phyloP scores from a whole-genome alignment of 2,113 vertebrate species.

The Saguinus midas region DNA sequence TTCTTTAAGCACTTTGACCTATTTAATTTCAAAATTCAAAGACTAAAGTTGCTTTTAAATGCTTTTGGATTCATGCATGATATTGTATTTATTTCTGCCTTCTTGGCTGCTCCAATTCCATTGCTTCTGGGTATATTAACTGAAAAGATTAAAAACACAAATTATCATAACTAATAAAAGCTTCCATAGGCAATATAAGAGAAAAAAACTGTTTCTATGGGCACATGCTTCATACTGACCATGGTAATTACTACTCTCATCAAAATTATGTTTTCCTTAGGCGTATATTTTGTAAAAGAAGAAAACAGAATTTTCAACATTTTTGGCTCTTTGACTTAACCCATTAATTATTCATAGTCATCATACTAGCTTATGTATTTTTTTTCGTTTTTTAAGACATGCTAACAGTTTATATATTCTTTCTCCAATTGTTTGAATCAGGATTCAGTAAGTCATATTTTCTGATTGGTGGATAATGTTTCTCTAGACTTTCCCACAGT shows the following conservation, averaged over 20 bases:
- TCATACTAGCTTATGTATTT: neutral
- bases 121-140: conserved; percentile 60
- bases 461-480: neutral
- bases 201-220: conserved; percentile 31
- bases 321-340: neutral
- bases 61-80: conserved; percentile 31
- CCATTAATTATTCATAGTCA: neutral
- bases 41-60: conserved; percentile 35
- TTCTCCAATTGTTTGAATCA: neutral
- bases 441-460: neutral
- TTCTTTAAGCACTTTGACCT: conserved; percentile 41
- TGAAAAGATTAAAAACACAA: conserved; percentile 72
- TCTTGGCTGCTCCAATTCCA: conserved; percentile 12
- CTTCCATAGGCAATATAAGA: conserved; percentile 27
- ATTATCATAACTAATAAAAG: conserved; percentile 74
- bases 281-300: neutral
- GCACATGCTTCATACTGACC: neutral
- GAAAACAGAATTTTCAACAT: neutral
- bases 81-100: conserved; percentile 51
- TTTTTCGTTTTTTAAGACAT: neutral
- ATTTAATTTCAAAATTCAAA: conserved; percentile 45
- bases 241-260: conserved; percentile 19
- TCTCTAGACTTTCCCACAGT: neutral
- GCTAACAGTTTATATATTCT: neutral
- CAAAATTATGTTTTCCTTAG: neutral